A percentile compares a stretch with the other conserved stretches of the same genome.
Evolutionary conservation across 2,113 vertebrate genomes (phyloP).

Genomic region (Galeopterus variegatus): DNA sequence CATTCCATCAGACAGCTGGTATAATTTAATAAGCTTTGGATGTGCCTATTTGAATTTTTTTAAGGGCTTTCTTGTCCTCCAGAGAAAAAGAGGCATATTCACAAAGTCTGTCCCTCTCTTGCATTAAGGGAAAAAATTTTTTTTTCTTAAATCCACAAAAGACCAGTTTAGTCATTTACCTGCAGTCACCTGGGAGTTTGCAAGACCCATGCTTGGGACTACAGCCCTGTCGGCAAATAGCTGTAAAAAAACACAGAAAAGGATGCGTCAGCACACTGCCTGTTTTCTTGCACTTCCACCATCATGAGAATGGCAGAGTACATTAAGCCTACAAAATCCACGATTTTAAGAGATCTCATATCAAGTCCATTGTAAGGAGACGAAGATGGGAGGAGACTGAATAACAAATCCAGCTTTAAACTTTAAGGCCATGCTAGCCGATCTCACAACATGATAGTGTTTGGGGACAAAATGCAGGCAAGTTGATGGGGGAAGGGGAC

Average conservation of each 20-base stretch:
- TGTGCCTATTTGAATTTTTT: slow-evolving; percentile 66
- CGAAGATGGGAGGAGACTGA: slow-evolving; percentile 71
- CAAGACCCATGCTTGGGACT: slow-evolving; percentile 97
- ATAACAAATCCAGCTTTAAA: slow-evolving; percentile 73
- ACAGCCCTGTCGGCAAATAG: slow-evolving; percentile 98
- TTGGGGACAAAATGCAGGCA: slow-evolving; percentile 52
- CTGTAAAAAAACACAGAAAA: slow-evolving; percentile 87
- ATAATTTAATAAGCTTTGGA: slow-evolving; percentile 85
- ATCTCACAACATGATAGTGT: slow-evolving; percentile 46
- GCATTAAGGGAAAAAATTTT: not conserved
- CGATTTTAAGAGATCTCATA: slow-evolving; percentile 78
- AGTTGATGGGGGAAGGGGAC: not conserved
- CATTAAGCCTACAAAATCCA: slow-evolving; percentile 87
- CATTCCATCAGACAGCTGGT: slow-evolving; percentile 84
- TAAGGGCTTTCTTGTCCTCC: slow-evolving; percentile 60
- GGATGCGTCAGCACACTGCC: slow-evolving; percentile 73
- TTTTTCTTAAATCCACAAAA: not conserved
- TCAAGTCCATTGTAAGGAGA: slow-evolving; percentile 80
- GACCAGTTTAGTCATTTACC: slow-evolving; percentile 89
- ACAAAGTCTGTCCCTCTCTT: slow-evolving; percentile 52
- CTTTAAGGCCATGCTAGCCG: slow-evolving; percentile 60
- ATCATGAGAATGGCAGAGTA: slow-evolving; percentile 77
- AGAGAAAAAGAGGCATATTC: slow-evolving; percentile 15
- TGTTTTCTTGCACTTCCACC: slow-evolving; percentile 42
- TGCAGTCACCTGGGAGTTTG: slow-evolving; percentile 97